Conservation (phyloP, 2,113 vertebrate genomes). For the Phaethon lepturus region DNA sequence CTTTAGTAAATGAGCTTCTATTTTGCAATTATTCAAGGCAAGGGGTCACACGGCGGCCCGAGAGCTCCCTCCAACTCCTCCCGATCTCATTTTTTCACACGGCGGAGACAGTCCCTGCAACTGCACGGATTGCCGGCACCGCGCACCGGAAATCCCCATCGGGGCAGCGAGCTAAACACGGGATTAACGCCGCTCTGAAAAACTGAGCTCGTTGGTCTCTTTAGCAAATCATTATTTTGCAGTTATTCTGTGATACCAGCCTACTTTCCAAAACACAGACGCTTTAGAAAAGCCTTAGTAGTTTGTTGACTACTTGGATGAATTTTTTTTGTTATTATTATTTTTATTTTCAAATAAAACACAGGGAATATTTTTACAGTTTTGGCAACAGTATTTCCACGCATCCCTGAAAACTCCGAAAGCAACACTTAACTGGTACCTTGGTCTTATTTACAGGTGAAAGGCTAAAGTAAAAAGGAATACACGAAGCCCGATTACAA, state of each 20-base stretch:
- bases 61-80: background rate
- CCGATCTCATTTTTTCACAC: background rate
- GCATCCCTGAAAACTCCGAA: background rate
- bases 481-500: rapidly evolving
- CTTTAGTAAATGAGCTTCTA: background rate
- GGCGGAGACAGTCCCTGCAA: background rate
- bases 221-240: constrained; percentile 53
- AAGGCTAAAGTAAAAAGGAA: background rate
- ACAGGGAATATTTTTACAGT: background rate
- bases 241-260: constrained; percentile 21
- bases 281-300: constrained; percentile 17
- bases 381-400: background rate
- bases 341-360: background rate
- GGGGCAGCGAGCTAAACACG: background rate
- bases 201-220: constrained; percentile 54
- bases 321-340: background rate
- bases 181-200: constrained; percentile 36
- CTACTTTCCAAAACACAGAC: background rate
- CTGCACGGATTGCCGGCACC: background rate
- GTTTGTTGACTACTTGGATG: background rate
- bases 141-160: background rate
- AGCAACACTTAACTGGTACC: background rate
- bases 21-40: background rate
- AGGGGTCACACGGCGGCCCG: background rate
- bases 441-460: background rate